A percentile compares a stretch with the other conserved stretches of the same genome.
Conservation (phyloP, 2,888 invertebrate species). For the Drosophila heteroneura region DNA sequence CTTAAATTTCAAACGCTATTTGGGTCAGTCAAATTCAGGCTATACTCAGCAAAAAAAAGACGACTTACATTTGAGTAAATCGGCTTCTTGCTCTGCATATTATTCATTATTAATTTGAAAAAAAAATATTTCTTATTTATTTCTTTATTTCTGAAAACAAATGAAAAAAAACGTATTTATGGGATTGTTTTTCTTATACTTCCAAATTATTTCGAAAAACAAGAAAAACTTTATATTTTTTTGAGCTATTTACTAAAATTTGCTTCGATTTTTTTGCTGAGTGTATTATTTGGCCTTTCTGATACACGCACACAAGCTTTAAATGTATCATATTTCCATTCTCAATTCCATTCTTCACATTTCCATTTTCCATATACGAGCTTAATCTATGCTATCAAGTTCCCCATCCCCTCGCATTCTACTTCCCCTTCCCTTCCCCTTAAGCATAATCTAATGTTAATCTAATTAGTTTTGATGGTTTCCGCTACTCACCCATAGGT, state of each 20-base stretch:
- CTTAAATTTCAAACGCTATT: conserved; percentile 22
- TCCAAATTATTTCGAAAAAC: not conserved
- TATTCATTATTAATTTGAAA: not conserved
- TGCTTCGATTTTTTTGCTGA: not conserved
- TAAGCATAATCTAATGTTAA: not conserved
- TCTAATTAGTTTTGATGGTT: conserved; percentile 56
- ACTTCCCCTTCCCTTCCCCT: not conserved
- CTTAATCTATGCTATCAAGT: not conserved
- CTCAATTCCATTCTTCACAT: not conserved
- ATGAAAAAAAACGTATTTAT: not conserved
- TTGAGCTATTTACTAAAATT: not conserved
- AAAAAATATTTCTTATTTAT: not conserved
- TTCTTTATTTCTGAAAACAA: not conserved
- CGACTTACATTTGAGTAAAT: not conserved
- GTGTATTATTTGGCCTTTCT: not conserved
- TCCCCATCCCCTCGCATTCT: not conserved
- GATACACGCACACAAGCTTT: not conserved
- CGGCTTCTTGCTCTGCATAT: not conserved
- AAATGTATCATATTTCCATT: conserved; percentile 9
- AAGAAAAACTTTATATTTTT: not conserved
- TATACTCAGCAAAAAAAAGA: not conserved
- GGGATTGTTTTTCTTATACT: not conserved
- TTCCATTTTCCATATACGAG: not conserved
- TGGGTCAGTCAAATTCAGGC: conserved; percentile 29
- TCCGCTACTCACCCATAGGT: conserved; percentile 54